A percentile compares a stretch with the other conserved stretches of the same genome.
These are phyloP conservation scores for Octodon degus DNA, from an alignment of 2,113 vertebrate genomes.

Conservation along the genomic window DNA sequence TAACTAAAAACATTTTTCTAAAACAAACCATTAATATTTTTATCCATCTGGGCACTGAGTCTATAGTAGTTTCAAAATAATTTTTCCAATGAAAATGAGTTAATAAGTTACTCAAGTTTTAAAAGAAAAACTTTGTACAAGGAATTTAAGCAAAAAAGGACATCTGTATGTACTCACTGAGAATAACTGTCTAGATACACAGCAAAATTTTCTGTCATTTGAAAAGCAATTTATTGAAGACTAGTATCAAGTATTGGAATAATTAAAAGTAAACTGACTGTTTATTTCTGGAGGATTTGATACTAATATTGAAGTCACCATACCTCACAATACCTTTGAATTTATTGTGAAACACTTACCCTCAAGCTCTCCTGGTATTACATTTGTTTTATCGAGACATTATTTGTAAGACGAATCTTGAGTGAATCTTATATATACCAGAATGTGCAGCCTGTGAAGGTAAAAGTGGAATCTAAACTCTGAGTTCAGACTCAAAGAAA, in stretches of 20 bases:
- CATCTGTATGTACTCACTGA: neutral
- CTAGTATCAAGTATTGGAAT: neutral
- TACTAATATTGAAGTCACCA: neutral
- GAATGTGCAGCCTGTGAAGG: neutral
- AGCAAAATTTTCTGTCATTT: neutral
- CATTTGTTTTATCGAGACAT: neutral
- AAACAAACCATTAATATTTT: neutral
- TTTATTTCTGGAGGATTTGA: neutral
- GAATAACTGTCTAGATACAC: neutral
- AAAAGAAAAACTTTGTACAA: neutral
- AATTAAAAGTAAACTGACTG: neutral
- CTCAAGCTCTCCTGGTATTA: neutral
- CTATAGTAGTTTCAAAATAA: neutral
- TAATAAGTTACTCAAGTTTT: neutral
- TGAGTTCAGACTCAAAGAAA: constrained; percentile 10
- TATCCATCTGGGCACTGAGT: neutral
- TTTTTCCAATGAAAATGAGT: constrained; percentile 32
- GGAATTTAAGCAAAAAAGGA: neutral
- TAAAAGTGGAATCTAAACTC: neutral
- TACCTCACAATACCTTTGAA: neutral
- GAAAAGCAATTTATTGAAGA: neutral
- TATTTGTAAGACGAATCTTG: neutral
- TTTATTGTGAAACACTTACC: neutral
- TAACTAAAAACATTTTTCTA: neutral
- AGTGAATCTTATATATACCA: neutral